Percentiles rank a stretch among this genome's conserved stretches.
Evolutionary conservation across 2,888 invertebrate species (phyloP).

Genomic region (Rapana venosa): DNA sequence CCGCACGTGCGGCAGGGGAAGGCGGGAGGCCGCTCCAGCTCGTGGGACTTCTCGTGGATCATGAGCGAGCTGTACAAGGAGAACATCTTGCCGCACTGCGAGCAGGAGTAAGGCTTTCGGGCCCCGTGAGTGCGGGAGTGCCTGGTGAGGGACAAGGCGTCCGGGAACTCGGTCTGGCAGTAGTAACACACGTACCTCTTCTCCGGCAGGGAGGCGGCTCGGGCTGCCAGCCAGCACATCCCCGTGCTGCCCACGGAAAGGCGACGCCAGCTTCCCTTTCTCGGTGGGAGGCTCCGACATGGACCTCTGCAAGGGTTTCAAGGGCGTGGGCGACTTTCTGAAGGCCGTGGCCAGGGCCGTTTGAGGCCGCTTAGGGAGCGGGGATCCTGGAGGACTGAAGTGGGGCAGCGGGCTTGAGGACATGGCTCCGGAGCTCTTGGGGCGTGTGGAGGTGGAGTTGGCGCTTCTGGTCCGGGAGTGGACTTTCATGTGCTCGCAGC

Average conservation of each 20-base stretch:
- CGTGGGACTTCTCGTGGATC: constrained; percentile 30
- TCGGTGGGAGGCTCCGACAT: background rate
- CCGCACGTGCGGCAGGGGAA: constrained; percentile 3
- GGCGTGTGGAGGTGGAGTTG: background rate
- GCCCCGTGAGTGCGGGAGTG: constrained; percentile 28
- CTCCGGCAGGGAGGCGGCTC: background rate
- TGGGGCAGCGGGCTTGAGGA: background rate
- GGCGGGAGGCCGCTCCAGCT: background rate
- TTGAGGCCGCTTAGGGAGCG: background rate
- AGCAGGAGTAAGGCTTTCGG: constrained; percentile 22
- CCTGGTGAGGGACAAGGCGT: constrained; percentile 13
- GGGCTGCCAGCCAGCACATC: background rate
- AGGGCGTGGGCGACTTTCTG: background rate
- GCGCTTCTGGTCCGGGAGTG: background rate
- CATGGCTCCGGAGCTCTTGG: background rate
- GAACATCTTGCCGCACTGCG: constrained; percentile 28
- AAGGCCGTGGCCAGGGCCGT: background rate
- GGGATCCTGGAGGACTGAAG: constrained; percentile 8
- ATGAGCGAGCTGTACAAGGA: constrained; percentile 29
- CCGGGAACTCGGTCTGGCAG: constrained; percentile 25
- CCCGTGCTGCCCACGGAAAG: background rate
- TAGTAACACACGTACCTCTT: constrained; percentile 23
- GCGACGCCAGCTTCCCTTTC: background rate
- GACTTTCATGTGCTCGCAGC: constrained; percentile 21
- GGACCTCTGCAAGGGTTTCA: background rate